Evolutionary conservation across 53 echinoderm and acorn worm genomes (phyloP).

Genomic region (Arbacia lixula): DNA sequence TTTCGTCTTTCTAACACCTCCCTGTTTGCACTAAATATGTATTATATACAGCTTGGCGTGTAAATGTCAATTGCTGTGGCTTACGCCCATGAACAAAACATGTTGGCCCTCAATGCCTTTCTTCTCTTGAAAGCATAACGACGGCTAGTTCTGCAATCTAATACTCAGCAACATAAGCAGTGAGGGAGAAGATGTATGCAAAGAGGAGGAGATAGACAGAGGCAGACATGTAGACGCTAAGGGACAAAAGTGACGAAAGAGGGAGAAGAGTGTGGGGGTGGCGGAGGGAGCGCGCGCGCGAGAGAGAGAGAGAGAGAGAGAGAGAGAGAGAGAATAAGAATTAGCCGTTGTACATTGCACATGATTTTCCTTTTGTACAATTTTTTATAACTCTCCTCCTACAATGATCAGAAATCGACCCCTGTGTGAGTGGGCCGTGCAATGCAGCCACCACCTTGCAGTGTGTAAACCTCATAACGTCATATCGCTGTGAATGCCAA

Average conservation of each 20-base stretch:
- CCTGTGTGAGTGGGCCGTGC: conserved; percentile 18
- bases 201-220: no score
- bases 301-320: not conserved
- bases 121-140: no score
- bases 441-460: not conserved
- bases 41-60: no score
- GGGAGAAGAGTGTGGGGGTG: not conserved
- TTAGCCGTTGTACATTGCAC: not conserved
- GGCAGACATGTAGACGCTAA: not conserved
- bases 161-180: no score
- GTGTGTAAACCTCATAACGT: not conserved
- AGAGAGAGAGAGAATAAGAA: not conserved
- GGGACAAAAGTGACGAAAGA: not conserved
- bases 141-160: no score
- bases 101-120: no score
- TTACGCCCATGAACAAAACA: no score
- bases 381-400: not conserved
- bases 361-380: not conserved
- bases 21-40: no score
- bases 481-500: not conserved
- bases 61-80: no score
- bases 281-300: not conserved
- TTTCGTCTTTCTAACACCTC: no score
- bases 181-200: no score
- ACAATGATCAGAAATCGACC: not conserved